Base-by-base conservation (phyloP, 2,888 invertebrate species). In the Eretmocerus hayati region DNA sequence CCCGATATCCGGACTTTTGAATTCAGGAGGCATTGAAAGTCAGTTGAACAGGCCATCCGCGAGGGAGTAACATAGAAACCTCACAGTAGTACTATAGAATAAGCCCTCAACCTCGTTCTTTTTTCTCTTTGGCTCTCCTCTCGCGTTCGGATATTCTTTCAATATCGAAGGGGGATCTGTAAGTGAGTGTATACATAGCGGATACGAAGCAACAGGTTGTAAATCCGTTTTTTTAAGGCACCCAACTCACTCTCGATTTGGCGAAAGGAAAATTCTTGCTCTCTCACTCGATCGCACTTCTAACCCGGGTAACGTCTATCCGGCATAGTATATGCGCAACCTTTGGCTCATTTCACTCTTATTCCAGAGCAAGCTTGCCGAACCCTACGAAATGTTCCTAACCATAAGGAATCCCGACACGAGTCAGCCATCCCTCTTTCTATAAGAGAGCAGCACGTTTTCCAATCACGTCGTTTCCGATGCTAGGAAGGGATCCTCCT, bases 101-200 rank as follows among this genome's bases (percentile, higher is more conserved):
- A n/a, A n/a, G n/a, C n/a, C n/a, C n/a, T n/a, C n/a, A n/a, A n/a
- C n/a, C n/a, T n/a, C n/a, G n/a, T n/a, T n/a, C n/a, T n/a, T n/a
- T n/a, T n/a, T n/a, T n/a, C n/a, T n/a, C n/a, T n/a, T n/a, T n/a
- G n/a, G n/a, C n/a, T n/a, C n/a, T n/a, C n/a, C n/a, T n/a, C n/a
- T 61, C 63, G 13, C 38, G 50, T 65, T 65, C 64, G 66, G 67
- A 69, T 70, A 70, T 69, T 69, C 69, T 70, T 71, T 69, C 70
- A 67, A 71, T 71, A 71, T 71, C 69, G 71, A 71, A n/a, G 70
- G 71, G 70, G 71, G 69, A 71, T 70, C 69, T 71, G 70, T 71
- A 71, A 71, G 69, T 69, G 70, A 67, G 62, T 65, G 45, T 49
- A 42, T 45, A 18, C 41, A 22, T 35, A 42, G 44, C 52, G 49